A percentile compares a stretch with the other conserved stretches of the same genome.
These are phyloP conservation scores for Colinus virginianus DNA, from an alignment of 2,113 vertebrate species.

Conservation along the genomic window DNA sequence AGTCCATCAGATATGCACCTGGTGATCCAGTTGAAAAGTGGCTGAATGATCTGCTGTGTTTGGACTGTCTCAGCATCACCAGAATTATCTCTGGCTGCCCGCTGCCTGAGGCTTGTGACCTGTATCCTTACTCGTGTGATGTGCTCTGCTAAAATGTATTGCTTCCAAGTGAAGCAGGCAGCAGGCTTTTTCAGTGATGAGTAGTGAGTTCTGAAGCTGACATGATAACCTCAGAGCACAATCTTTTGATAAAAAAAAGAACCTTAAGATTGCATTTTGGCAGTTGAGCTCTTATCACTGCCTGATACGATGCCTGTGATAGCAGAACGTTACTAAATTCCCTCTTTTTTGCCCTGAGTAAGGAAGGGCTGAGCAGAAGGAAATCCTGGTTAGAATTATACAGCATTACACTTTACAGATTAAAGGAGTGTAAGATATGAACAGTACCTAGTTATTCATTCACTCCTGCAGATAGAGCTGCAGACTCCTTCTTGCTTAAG, in stretches of 20 bases:
- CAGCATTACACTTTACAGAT: background rate
- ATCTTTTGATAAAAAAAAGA: background rate
- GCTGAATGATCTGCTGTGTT: constrained; percentile 94
- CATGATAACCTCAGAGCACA: rapidly evolving
- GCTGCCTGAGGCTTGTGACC: constrained; percentile 90
- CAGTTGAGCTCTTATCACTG: background rate
- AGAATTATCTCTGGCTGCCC: constrained; percentile 94
- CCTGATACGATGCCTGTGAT: rapidly evolving
- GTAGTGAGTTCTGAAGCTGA: background rate
- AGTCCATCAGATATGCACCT: constrained; percentile 93
- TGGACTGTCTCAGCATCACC: constrained; percentile 94
- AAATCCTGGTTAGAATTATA: background rate
- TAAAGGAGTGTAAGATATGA: background rate
- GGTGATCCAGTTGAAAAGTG: constrained; percentile 94
- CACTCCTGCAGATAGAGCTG: background rate
- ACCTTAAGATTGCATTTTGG: background rate
- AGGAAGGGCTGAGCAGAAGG: background rate
- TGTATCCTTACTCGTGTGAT: constrained; percentile 86
- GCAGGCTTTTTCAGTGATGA: background rate
- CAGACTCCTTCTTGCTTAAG: background rate
- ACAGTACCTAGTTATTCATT: background rate
- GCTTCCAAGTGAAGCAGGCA: background rate
- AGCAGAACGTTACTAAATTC: background rate
- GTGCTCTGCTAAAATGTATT: background rate
- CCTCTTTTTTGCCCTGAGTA: background rate